Evolutionary conservation across 2,797 vertebrate species (phyloP).

Genomic region (Antrozous pallidus): DNA sequence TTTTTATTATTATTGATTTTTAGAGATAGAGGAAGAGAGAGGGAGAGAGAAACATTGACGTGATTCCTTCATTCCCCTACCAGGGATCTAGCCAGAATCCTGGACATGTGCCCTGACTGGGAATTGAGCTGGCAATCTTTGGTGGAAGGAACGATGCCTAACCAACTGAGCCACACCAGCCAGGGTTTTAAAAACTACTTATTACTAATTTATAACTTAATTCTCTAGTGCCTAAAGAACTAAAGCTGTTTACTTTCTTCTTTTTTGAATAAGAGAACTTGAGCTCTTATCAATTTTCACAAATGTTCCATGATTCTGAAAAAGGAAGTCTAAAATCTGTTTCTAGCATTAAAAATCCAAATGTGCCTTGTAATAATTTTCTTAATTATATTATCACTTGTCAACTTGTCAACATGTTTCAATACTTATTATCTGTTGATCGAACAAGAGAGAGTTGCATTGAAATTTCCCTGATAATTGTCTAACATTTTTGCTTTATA

Average conservation of each 20-base stretch:
- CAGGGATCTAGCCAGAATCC: neutral
- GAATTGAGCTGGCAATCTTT: neutral
- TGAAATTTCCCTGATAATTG: neutral
- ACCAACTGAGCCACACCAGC: neutral
- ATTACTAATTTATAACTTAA: neutral
- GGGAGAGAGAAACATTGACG: neutral
- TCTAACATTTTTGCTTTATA: neutral
- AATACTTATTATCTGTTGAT: neutral
- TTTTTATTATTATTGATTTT: neutral
- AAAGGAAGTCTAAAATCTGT: conserved; percentile 4
- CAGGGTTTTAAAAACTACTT: neutral
- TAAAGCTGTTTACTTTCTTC: neutral
- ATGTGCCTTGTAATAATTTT: neutral
- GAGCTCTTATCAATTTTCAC: neutral
- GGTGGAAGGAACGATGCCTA: neutral
- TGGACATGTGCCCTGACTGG: neutral
- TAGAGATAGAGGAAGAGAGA: neutral
- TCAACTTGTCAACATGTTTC: neutral
- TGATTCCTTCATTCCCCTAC: neutral
- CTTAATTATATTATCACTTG: neutral
- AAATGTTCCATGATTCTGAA: neutral
- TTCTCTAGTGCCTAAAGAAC: neutral
- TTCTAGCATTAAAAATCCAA: neutral
- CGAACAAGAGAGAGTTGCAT: neutral
- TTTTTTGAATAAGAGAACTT: neutral